Evolutionary conservation across 2,113 vertebrate genomes (phyloP), one percentile per base, ranked within the genome.

Genomic region (Muntiacus muntjak): DNA sequence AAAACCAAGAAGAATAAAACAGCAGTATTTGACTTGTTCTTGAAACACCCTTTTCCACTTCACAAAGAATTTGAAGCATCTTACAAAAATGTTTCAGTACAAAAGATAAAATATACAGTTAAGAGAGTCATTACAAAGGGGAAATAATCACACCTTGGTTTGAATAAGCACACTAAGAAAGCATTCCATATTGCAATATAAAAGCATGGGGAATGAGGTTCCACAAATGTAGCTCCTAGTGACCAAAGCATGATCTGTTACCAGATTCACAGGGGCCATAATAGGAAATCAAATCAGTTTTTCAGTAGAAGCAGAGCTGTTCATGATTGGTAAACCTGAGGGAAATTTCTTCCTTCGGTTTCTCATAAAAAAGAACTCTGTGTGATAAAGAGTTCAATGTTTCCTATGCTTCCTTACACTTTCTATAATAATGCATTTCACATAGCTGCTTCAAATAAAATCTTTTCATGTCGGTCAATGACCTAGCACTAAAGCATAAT

Each of bases 261-360:
- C 13, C 30, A 85, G 82, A 93, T 88, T 97, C 82, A 36, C 64
- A 96, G 74, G 23, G 45, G 13, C 45, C 21, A 74, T 92, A 93
- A 95, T 71, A 91, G 78, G 84, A 98, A 96, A 96, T 92, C 62
- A 92, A 54, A 96, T 82, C 54, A 87, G 71, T 90, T 96, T 97
- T 96, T 92, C 64, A 97, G 79, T 50, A 94, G 91, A 93, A 97
- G 25, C 52, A 96, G 67, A 95, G 52, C 52, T 90, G 52, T 87
- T 97, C 67, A 86, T 89, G 78, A 97, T 85, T 97, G 87, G 90
- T 76, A 96, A 93, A 93, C 94, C 71, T 60, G n/a, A 91, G 92
- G 92, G 57, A 95, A 97, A 90, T 92, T 67, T 96, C 84, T 94
- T 95, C 52, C 33, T 96, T 96, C 81, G 62, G 52, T 96, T 96